phyloP scores from a whole-genome alignment of 2,113 vertebrate genomes.

The Aldabrachelys gigantea region DNA sequence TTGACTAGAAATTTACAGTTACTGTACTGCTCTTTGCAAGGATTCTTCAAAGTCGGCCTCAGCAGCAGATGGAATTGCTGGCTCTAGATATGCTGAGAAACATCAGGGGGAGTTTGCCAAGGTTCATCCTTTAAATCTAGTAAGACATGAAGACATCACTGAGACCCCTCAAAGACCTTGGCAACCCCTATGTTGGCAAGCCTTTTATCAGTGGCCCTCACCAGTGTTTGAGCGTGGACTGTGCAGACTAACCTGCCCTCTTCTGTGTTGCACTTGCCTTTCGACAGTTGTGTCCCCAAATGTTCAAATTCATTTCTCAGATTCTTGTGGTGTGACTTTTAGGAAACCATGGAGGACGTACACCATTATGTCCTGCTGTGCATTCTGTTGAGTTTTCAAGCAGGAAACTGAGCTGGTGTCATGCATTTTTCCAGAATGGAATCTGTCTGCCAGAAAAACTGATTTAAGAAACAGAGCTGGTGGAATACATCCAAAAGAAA shows the following conservation, averaged over 20 bases:
- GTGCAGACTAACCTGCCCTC: conserved; percentile 34
- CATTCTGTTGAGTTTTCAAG: conserved; percentile 67
- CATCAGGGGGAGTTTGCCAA: conserved; percentile 68
- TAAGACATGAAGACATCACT: conserved; percentile 68
- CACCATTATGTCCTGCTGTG: conserved; percentile 57
- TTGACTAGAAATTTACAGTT: conserved; percentile 53
- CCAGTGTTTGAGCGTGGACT: conserved; percentile 51
- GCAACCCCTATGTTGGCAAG: conserved; percentile 62
- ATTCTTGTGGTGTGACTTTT: conserved; percentile 33
- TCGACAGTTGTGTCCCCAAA: conserved; percentile 38
- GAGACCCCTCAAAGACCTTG: conserved; percentile 72
- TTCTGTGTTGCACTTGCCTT: background rate
- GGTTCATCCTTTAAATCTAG: conserved; percentile 75
- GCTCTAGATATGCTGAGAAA: conserved; percentile 68
- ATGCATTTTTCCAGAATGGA: conserved; percentile 66
- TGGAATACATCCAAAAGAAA: conserved; percentile 71
- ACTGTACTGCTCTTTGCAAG: conserved; percentile 66
- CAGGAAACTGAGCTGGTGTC: conserved; percentile 62
- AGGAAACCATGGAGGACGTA: conserved; percentile 16
- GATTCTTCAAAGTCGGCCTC: conserved; percentile 74
- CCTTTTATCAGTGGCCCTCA: conserved; percentile 66
- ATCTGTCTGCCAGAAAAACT: conserved; percentile 60
- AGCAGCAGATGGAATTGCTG: conserved; percentile 73
- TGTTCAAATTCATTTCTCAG: conserved; percentile 7
- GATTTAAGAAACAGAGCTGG: conserved; percentile 72